These are phyloP conservation scores for Tetramorium simillimum DNA, from an alignment of 1,140 invertebrate genomes.

Conservation along the genomic window DNA sequence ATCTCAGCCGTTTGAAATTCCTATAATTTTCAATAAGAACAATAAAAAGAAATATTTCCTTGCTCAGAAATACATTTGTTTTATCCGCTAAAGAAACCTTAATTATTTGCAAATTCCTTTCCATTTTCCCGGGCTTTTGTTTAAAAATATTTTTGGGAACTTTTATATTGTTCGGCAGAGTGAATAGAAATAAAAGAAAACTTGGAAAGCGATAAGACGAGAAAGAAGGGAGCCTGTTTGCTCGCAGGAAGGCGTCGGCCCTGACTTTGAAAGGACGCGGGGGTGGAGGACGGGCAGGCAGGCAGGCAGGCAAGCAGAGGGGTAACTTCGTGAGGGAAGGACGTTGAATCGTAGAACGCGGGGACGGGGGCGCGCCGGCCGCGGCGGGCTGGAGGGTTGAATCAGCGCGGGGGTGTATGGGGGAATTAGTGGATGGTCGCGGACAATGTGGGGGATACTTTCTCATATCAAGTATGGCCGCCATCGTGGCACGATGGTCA, in stretches of 20 bases:
- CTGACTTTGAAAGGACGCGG: slow-evolving; percentile 81
- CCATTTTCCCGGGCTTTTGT: not conserved
- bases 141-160: not conserved
- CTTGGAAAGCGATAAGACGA: not conserved
- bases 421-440: slow-evolving; percentile 84
- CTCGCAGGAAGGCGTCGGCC: slow-evolving; percentile 58
- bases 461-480: slow-evolving; percentile 86
- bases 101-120: not conserved
- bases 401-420: slow-evolving; percentile 83
- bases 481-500: slow-evolving; percentile 85
- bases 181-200: not conserved
- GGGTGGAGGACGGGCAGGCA: slow-evolving; percentile 65
- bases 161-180: not conserved
- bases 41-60: not conserved
- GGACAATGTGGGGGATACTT: slow-evolving; percentile 85
- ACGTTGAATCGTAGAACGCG: slow-evolving; percentile 46
- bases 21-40: not conserved
- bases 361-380: slow-evolving; percentile 62
- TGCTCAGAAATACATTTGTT: not conserved
- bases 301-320: slow-evolving; percentile 57
- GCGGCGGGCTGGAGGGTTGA: slow-evolving; percentile 78
- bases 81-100: not conserved
- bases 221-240: slow-evolving; percentile 7
- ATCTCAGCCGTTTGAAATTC: not conserved
- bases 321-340: slow-evolving; percentile 67